A percentile compares a stretch with the other conserved stretches of the same genome.
These are phyloP conservation scores for Lasius platythorax DNA, from an alignment of 2,888 invertebrate genomes.

Conservation along the genomic window DNA sequence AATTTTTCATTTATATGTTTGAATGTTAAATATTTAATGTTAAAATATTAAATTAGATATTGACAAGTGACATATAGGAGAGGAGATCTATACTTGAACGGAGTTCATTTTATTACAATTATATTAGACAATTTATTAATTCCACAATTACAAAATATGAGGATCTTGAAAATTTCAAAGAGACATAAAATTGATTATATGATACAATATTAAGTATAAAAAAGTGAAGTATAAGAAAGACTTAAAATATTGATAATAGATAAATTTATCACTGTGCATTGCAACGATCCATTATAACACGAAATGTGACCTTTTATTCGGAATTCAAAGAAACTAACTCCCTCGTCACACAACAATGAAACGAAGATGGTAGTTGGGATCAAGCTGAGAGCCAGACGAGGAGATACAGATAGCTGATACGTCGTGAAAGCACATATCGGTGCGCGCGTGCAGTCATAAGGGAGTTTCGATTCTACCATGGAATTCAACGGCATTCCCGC, in stretches of 20 bases:
- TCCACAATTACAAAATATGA: background rate
- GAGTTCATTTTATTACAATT: background rate
- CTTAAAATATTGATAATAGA: background rate
- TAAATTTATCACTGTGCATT: background rate
- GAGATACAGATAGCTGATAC: background rate
- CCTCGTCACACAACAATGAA: background rate
- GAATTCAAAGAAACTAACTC: background rate
- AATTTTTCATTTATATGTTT: background rate
- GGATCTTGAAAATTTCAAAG: background rate
- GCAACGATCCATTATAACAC: background rate
- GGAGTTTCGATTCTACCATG: conserved; percentile 10
- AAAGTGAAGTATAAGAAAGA: background rate
- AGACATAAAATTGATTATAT: background rate
- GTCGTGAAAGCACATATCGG: background rate
- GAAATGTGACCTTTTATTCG: background rate
- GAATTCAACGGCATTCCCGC: conserved; percentile 32
- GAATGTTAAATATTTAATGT: background rate
- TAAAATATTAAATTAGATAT: conserved; percentile 15
- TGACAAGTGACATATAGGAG: background rate
- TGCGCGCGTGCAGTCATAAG: background rate
- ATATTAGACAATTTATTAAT: background rate
- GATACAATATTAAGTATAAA: background rate
- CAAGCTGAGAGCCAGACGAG: background rate
- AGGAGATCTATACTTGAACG: background rate
- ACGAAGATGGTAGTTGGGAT: background rate